Base-by-base conservation (phyloP, 2,797 vertebrate species). In the Podarcis siculus region DNA sequence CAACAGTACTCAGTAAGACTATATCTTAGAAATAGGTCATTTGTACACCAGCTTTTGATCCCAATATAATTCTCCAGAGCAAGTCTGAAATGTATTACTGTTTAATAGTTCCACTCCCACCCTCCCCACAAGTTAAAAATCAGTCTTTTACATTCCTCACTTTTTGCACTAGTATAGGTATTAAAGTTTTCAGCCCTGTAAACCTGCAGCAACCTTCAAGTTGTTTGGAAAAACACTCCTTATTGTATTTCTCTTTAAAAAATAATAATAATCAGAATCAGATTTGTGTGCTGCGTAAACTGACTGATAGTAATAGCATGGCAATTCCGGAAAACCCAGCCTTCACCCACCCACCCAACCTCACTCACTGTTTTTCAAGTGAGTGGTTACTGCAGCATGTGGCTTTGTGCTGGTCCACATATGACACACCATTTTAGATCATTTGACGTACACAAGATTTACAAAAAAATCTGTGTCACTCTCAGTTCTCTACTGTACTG, bases 1-100 rank as follows among this genome's bases (percentile, higher is more conserved):
- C 91, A 79, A 86, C 83, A 94, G 93, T 79, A 96, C 93, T 94
- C 95, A 96, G 95, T 91, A 89, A 91, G 93, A 95, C 93, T 92
- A 94, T 92, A 95, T 89, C 92, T 96, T 95, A 95, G 91, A 94
- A 9, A 8, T 90, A 94, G 93, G 82, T 88, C 79, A 84, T 90
- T 49, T 92, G 86, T 90, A 93, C 83, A 92, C 84, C 93, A 91
- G 83, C 79, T 92, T 94, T 92, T 95, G 95, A 96, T 94, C 93
- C 93, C 92, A 88, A 42, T 89, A 88, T 90, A 86, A 89, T 91
- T 30, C 77, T 93, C 72, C 89, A 94, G 61, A 89, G 78, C 84
- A 91, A 92, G 39, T 78, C 42, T 88, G 84, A 94, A 89, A 91
- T 78, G 69, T 3, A 89, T 88, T 91, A 79, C 86, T 66, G 19